Evolutionary conservation across 2,797 vertebrate species (phyloP), one percentile per base, ranked within the genome.

Genomic region (Uromys caudimaculatus): DNA sequence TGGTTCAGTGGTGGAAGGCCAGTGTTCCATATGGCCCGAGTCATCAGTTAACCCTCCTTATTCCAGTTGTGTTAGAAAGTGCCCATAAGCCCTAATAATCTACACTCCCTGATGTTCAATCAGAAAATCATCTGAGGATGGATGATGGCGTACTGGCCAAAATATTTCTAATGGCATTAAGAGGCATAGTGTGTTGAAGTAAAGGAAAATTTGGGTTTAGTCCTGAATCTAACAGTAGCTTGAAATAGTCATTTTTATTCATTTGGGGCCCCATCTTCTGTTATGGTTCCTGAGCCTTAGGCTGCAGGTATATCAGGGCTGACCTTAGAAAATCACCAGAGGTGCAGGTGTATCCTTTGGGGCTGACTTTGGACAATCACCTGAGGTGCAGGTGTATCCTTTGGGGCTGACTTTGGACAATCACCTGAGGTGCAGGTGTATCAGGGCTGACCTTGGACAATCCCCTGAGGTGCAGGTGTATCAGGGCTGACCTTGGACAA

Each of bases 181-280:
- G 44, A 44, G 44, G 44, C 3, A 75, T 52, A 91, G 32, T 58
- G 7, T 60, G 38, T n/a, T 76, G 38, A n/a, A n/a, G n/a, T 6
- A 90, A 67, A 85, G 56, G 23, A 88, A 56, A 93, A 35, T 52
- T 90, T 13, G 44, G 16, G 24, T 47, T 93, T 93, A 77, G 81
- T 73, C 10, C 64, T 91, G 67, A 93, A 90, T 95, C 50, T 90
- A 75, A 96, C 6, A 79, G 56, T 47, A 76, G 24, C 62, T 67
- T 95, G 54, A 94, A 90, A 84, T 81, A 12, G 78, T 95, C 16
- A 89, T 94, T n/a, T 77, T 90, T 87, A 79, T 92, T 89, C 35
- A 78, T 27, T 77, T 50, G 69, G 21, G 16, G 12, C 6, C 32
- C 62, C 44, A 69, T 69, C 13, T 52, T 85, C 62, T 69, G 19